Conservation (phyloP, 1,140 invertebrate species). For the Berghia stephanieae region DNA sequence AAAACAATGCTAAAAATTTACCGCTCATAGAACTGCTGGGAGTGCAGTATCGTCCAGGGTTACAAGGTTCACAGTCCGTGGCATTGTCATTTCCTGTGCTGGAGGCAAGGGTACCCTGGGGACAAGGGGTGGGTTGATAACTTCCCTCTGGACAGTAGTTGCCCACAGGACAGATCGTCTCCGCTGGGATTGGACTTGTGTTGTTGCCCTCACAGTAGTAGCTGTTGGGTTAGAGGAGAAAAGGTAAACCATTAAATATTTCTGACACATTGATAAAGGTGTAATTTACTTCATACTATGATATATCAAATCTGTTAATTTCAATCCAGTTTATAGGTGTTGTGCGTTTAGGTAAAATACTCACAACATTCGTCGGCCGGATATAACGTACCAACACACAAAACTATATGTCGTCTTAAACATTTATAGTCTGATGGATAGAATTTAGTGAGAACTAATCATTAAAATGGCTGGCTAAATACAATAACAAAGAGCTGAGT, state of each 20-base stretch:
- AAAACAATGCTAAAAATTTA: too few species aligned
- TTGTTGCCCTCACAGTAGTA: conserved; percentile 63
- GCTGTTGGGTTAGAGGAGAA: conserved; percentile 32
- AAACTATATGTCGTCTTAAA: too few species aligned
- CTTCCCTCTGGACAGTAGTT: conserved; percentile 63
- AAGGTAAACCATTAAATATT: not conserved
- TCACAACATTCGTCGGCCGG: too few species aligned
- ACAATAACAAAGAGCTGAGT: too few species aligned
- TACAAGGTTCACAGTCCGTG: conserved; percentile 58
- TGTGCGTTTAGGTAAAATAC: too few species aligned
- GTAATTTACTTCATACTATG: too few species aligned
- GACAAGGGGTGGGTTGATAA: conserved; percentile 56
- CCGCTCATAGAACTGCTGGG: conserved; percentile 55
- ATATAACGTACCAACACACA: too few species aligned
- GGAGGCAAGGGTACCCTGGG: conserved; percentile 56
- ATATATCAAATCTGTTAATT: too few species aligned
- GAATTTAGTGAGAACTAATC: too few species aligned
- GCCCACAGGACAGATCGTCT: conserved; percentile 58
- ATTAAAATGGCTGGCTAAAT: too few species aligned
- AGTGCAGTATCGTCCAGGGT: conserved; percentile 63
- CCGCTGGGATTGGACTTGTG: conserved; percentile 50
- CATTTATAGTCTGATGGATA: too few species aligned
- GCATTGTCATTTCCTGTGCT: conserved; percentile 53
- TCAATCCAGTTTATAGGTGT: too few species aligned
- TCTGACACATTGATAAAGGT: not conserved